These are phyloP conservation scores for Orchestes rusci DNA, from an alignment of 2,888 invertebrate genomes.

Conservation along the genomic window DNA sequence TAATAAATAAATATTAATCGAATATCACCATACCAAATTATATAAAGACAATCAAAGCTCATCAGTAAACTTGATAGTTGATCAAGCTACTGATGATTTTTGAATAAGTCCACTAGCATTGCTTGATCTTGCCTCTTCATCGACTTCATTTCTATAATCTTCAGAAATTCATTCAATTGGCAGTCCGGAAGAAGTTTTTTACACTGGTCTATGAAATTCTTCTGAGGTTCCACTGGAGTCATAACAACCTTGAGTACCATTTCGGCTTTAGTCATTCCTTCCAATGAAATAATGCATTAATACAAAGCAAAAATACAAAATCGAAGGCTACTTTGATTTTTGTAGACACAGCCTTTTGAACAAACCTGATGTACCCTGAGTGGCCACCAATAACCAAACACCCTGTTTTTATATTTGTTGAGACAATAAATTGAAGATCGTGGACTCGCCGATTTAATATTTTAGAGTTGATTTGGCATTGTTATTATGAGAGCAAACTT, in stretches of 20 bases:
- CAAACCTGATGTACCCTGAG: no score
- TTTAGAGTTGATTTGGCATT: no score
- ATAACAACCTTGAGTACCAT: slow-evolving; percentile 98
- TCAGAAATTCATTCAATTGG: slow-evolving; percentile 84
- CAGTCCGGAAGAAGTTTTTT: slow-evolving; percentile 84
- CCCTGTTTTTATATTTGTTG: no score
- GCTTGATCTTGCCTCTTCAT: slow-evolving; percentile 54
- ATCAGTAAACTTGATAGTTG: neutral
- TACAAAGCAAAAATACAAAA: no score
- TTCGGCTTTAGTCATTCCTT: slow-evolving; percentile 91
- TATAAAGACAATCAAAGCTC: neutral
- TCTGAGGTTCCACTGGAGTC: slow-evolving; percentile 78
- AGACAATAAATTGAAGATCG: no score
- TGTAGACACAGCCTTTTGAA: no score
- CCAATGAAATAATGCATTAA: slow-evolving; percentile 1
- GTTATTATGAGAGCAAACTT: no score
- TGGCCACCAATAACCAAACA: no score
- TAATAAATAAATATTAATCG: no score
- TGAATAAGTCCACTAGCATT: slow-evolving; percentile 52
- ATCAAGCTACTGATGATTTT: slow-evolving; percentile 32
- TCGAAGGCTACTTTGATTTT: no score
- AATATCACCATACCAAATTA: neutral
- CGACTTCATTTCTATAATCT: slow-evolving; percentile 92
- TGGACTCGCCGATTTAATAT: no score
- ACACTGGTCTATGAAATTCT: slow-evolving; percentile 83